Base-by-base conservation (phyloP, 2,113 vertebrate genomes). In the Ameiurus melas region DNA sequence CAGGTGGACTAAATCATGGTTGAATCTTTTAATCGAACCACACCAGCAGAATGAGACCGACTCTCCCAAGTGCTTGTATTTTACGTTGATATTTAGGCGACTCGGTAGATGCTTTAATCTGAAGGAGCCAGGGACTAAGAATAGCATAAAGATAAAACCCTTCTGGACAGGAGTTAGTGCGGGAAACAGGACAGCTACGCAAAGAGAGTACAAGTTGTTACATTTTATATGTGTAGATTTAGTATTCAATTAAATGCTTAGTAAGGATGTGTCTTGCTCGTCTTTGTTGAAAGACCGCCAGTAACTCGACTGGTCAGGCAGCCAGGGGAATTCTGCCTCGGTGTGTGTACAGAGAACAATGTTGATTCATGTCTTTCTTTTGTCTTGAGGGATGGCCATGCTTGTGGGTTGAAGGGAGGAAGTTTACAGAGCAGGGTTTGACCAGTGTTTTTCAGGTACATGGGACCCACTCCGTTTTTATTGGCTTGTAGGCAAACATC, bases 301-400 rank as follows among this genome's bases (percentile, higher is more conserved):
- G 39, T 47, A 66, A 30, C 60, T n/a, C n/a, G 7, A 84, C 60
- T 51, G 82, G 60, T 47, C 82, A 19, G 83, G 4, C 39, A 68
- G 83, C 39, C 13, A 66, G 36, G 3, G 60, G 14, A 68, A 66
- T 27, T 68, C 60, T 64, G 39, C 10, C 8, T 68, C 19, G 27
- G 39, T 30, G 60, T 83, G 39, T 83, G 43, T 47, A 30, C 60
- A 84, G 62, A 68, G 43, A 68, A 57, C 62, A 51, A 84, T 84
- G 62, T 84, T 51, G 25, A 13, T 53, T 62, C 43, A 68, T 68
- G 27, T 62, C 80, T 84, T 84, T 66, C 60, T 66, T 84, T 84
- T 84, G 62, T 84, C 62, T 33, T 62, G 8, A 84, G 43, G 33
- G 25, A 84, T 4, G 14, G 62, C 25, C 25, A 66, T 83, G 60